These are phyloP conservation scores for Tetraodon nigroviridis DNA, from an alignment of 2,113 vertebrate species.

Conservation along the genomic window DNA sequence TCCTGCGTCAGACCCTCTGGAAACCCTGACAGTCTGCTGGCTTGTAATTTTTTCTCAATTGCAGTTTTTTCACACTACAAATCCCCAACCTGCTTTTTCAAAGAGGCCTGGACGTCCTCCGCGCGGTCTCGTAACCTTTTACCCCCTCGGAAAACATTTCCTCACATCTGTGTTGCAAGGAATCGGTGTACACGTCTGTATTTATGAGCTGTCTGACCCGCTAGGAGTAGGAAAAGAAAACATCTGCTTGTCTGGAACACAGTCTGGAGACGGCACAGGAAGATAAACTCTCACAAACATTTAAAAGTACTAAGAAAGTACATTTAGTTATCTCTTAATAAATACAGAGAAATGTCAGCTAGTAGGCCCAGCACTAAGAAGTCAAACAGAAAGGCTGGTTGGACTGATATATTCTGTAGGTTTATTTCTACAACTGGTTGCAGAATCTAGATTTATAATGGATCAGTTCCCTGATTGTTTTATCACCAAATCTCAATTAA, in stretches of 20 bases:
- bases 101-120: constrained; percentile 12
- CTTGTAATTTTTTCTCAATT: constrained; percentile 26
- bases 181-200: constrained; percentile 40
- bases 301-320: too few relatives aligned
- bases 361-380: too few relatives aligned
- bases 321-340: too few relatives aligned
- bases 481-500: too few relatives aligned
- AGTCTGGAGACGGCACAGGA: not conserved
- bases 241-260: constrained; percentile 49
- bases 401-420: too few relatives aligned
- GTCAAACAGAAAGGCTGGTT: too few relatives aligned
- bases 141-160: constrained; percentile 32
- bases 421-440: too few relatives aligned
- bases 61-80: constrained; percentile 38
- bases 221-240: constrained; percentile 29
- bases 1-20: constrained; percentile 47
- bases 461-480: too few relatives aligned
- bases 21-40: constrained; percentile 36
- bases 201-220: constrained; percentile 54
- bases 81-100: constrained; percentile 27
- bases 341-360: too few relatives aligned
- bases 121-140: constrained; percentile 36
- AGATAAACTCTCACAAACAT: constrained; percentile 5
- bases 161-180: constrained; percentile 26
- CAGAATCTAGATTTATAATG: too few relatives aligned